phyloP scores from a whole-genome alignment of 2,797 vertebrate genomes.

The Poliocrania exsul region DNA sequence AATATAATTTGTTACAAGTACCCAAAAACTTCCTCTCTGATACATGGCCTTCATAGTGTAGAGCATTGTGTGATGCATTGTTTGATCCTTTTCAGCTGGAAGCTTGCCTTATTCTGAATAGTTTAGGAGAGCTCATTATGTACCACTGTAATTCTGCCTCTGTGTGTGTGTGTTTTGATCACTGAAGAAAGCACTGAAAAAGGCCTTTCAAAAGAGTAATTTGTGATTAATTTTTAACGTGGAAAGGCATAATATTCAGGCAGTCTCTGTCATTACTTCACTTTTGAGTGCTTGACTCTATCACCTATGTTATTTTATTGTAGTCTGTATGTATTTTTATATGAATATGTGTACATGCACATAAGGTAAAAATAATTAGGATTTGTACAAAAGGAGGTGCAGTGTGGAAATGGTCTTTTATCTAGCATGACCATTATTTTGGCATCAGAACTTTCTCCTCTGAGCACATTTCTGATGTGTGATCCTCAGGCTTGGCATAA shows the following conservation, averaged over 20 bases:
- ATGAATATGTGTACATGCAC: background rate
- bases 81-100: background rate
- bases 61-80: background rate
- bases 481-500: background rate
- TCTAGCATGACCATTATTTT: background rate
- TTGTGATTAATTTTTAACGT: background rate
- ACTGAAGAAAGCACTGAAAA: background rate
- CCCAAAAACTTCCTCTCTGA: background rate
- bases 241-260: background rate
- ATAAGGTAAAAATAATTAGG: background rate
- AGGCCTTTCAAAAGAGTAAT: background rate
- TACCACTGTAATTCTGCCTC: background rate
- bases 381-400: background rate
- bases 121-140: background rate
- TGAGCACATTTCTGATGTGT: background rate
- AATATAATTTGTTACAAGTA: background rate
- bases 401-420: background rate
- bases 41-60: accelerated
- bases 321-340: background rate
- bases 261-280: background rate
- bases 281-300: background rate
- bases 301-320: background rate
- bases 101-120: background rate
- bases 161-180: background rate
- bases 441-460: background rate